Conservation (phyloP, 2,113 vertebrate genomes). For the Pogona vitticeps region DNA sequence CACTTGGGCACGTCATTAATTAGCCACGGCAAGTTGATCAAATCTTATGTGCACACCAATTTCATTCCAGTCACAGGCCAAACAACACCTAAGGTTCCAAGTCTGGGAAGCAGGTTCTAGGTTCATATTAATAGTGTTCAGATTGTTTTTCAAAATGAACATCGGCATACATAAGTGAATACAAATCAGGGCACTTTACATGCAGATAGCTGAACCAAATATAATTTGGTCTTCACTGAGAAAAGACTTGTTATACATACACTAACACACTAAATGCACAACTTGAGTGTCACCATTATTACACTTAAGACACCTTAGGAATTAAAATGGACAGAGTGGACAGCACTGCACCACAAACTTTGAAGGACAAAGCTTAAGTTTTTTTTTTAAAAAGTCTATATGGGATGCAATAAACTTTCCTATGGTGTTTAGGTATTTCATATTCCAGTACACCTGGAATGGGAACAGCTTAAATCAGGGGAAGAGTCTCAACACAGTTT, state of each 20-base stretch:
- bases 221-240: not conserved
- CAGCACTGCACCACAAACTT: not conserved
- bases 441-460: not conserved
- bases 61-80: no score
- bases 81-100: no score
- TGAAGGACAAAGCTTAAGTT: not conserved
- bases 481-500: not conserved
- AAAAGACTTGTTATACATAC: not conserved
- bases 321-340: not conserved
- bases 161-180: fast-evolving
- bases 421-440: not conserved
- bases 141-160: not conserved
- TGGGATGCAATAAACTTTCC: not conserved
- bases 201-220: not conserved
- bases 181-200: slow-evolving; percentile 5
- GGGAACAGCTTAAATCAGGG: not conserved
- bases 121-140: not conserved
- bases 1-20: no score
- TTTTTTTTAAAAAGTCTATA: not conserved
- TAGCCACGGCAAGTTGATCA: no score
- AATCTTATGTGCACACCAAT: no score
- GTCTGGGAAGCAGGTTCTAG: no score
- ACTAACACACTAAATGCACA: not conserved
- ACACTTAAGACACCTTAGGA: not conserved
- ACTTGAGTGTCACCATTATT: not conserved